Conservation (phyloP, 2,797 vertebrate species). For the Chelidonichthys spinosus region DNA sequence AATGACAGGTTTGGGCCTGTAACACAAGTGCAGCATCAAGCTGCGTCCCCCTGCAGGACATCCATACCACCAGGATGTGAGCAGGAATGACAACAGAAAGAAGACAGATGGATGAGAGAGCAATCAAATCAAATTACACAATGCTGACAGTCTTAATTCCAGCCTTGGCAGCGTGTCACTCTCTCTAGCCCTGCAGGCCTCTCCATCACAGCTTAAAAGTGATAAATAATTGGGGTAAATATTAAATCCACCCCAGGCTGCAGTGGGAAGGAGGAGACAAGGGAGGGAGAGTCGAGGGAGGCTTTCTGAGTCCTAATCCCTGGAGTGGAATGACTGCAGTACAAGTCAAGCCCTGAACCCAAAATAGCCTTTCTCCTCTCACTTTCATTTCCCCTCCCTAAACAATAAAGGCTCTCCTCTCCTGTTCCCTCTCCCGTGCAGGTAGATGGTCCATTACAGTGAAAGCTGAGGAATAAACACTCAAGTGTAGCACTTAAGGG, state of each 20-base stretch:
- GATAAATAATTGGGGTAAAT: slow-evolving; percentile 72
- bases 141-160: slow-evolving; percentile 60
- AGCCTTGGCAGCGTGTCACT: slow-evolving; percentile 42
- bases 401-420: slow-evolving; percentile 18
- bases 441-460: slow-evolving; percentile 54
- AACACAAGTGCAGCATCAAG: not conserved
- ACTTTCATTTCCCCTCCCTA: slow-evolving; percentile 26
- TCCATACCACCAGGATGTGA: not conserved
- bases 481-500: slow-evolving; percentile 46
- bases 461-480: slow-evolving; percentile 52
- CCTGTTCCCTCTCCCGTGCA: slow-evolving; percentile 26
- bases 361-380: slow-evolving; percentile 38
- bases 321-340: slow-evolving; percentile 57
- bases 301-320: slow-evolving; percentile 55
- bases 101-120: slow-evolving; percentile 15
- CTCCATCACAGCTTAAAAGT: slow-evolving; percentile 52
- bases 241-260: slow-evolving; percentile 60
- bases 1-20: slow-evolving; percentile 2
- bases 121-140: slow-evolving; percentile 58
- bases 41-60: not conserved
- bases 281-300: slow-evolving; percentile 25
- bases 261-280: slow-evolving; percentile 28
- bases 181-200: slow-evolving; percentile 37
- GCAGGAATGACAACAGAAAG: not conserved
- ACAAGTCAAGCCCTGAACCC: slow-evolving; percentile 41